Evolutionary conservation across 2,888 invertebrate species (phyloP), one percentile per base, ranked within the genome.

Genomic region (Lepidochrysops patricia): DNA sequence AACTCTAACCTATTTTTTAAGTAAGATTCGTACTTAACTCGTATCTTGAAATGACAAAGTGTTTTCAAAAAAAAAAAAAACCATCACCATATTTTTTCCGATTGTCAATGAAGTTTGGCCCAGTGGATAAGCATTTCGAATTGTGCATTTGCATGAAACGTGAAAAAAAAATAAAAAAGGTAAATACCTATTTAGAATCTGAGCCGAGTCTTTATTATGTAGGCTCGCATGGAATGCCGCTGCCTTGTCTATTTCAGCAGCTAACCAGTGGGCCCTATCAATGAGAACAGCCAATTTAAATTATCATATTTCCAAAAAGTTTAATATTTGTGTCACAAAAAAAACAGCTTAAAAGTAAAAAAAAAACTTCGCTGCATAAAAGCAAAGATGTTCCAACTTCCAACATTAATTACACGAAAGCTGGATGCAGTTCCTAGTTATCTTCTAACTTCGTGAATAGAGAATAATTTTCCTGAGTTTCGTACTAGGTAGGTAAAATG

Each of bases 101-200:
- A 19, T 15, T 15, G 12, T 19, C 4, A 4, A 35, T 35, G 35
- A 13, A n/a, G n/a, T n/a, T n/a, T n/a, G n/a, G n/a, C n/a, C n/a
- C n/a, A n/a, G n/a, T n/a, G n/a, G n/a, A n/a, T n/a, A n/a, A n/a
- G n/a, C n/a, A n/a, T n/a, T n/a, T n/a, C 35, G 1, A 35, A n/a
- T n/a, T 1, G 43, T 23, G 43, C 12, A 23, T 43, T 43, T 43
- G 19, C 43, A 43, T 43, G 43, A 43, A 43, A 43, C 19, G 43
- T 43, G 43, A 19, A 23, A 9, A 43, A 43, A 19, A 43, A 43
- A n/a, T n/a, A 54, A 54, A 52, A 54, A 54, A 32, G 19, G 54
- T 54, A 54, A 54, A 54, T 54, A 54, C 54, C 54, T 54, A 54
- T 54, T 54, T 54, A 54, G 29, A 32, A 54, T 54, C 19, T 54